Conservation (phyloP, 2,888 invertebrate species). For the Leptinotarsa peninsularis region DNA sequence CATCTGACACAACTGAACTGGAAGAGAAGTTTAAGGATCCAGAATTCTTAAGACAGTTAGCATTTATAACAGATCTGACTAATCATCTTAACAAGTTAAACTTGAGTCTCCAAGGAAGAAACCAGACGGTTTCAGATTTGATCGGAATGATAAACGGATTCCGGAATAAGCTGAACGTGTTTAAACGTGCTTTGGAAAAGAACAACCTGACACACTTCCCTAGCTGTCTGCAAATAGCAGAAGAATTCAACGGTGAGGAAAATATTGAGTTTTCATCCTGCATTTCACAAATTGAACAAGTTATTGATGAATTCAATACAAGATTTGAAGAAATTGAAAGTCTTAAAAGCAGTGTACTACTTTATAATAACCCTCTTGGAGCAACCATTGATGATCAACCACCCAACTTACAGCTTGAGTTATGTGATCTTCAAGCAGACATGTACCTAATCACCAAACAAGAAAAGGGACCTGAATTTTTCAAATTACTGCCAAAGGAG, state of each 20-base stretch:
- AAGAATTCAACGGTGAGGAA: conserved; percentile 18
- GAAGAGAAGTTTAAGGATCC: conserved; percentile 13
- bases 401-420: conserved; percentile 3
- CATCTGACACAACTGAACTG: conserved; percentile 22
- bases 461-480: conserved; percentile 6
- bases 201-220: conserved; percentile 25
- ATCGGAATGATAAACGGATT: conserved; percentile 22
- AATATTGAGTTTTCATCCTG: conserved; percentile 24
- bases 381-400: conserved; percentile 14
- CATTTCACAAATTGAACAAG: conserved; percentile 18
- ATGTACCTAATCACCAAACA: conserved; percentile 4
- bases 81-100: conserved; percentile 33
- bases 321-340: conserved; percentile 12
- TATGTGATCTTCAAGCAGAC: conserved; percentile 4
- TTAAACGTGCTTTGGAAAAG: conserved; percentile 31
- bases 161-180: background rate
- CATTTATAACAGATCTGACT: conserved; percentile 31
- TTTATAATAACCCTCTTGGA: conserved; percentile 15
- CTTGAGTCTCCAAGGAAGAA: conserved; percentile 31
- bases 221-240: conserved; percentile 7
- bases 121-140: conserved; percentile 30
- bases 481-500: background rate
- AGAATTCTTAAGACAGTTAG: conserved; percentile 14
- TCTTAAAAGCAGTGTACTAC: conserved; percentile 11
- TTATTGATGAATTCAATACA: conserved; percentile 12